Conservation (phyloP, 2,797 vertebrate species). For the Takifugu rubripes region DNA sequence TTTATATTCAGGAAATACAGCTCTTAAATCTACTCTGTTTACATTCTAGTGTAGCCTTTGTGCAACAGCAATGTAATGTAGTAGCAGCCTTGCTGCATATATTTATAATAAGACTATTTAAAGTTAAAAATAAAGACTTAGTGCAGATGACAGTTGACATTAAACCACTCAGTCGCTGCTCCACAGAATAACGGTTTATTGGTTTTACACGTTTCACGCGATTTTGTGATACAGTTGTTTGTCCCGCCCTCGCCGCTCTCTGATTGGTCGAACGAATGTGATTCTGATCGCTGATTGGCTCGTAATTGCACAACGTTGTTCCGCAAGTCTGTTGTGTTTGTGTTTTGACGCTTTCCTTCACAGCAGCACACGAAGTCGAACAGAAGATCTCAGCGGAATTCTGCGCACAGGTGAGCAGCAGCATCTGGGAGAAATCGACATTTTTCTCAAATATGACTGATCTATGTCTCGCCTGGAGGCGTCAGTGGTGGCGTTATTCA, state of each 20-base stretch:
- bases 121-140: too few species aligned
- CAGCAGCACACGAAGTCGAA: conserved; percentile 20
- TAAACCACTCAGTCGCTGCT: too few species aligned
- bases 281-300: conserved; percentile 57
- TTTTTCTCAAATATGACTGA: background rate
- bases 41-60: too few species aligned
- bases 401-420: conserved; percentile 44
- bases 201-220: background rate
- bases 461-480: background rate
- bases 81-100: too few species aligned
- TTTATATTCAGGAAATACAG: too few species aligned
- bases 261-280: conserved; percentile 35
- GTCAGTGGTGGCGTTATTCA: background rate
- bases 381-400: conserved; percentile 7
- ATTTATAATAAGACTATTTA: too few species aligned
- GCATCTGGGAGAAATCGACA: background rate
- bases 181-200: background rate
- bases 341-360: conserved; percentile 53
- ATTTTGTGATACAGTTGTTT: background rate
- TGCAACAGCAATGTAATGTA: too few species aligned
- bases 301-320: conserved; percentile 13
- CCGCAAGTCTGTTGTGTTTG: conserved; percentile 55
- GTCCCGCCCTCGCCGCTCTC: conserved; percentile 30
- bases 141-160: too few species aligned
- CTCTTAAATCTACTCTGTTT: too few species aligned